These are phyloP conservation scores for Syngnathus typhle DNA, from an alignment of 2,113 vertebrate genomes.

Conservation along the genomic window DNA sequence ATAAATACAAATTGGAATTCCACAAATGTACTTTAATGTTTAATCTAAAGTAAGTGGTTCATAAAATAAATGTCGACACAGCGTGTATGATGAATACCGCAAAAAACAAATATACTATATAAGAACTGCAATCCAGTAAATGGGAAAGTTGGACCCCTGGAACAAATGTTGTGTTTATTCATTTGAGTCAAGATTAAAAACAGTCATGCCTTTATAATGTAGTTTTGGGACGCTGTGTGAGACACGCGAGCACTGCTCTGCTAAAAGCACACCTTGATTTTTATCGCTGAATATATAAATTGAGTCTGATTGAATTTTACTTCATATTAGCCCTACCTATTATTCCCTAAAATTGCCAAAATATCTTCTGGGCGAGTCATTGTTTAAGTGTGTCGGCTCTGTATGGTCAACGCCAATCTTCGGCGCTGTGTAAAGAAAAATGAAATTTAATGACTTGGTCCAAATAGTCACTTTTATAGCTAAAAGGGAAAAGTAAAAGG, in stretches of 20 bases:
- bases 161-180: too few species aligned
- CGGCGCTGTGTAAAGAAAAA: background rate
- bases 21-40: too few species aligned
- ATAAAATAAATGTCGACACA: too few species aligned
- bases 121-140: background rate
- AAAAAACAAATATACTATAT: too few species aligned
- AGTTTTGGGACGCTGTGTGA: background rate
- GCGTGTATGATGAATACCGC: too few species aligned
- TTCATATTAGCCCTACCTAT: background rate
- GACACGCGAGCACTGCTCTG: background rate
- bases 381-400: background rate
- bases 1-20: too few species aligned
- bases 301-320: background rate
- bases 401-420: conserved; percentile 1
- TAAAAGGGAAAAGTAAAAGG: background rate
- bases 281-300: background rate
- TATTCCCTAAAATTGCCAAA: background rate
- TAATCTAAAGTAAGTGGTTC: too few species aligned
- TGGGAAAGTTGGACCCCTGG: too few species aligned
- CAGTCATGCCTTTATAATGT: background rate
- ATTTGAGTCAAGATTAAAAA: too few species aligned
- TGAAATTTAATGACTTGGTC: background rate
- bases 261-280: background rate
- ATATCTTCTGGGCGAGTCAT: background rate
- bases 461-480: background rate